A percentile compares a stretch with the other conserved stretches of the same genome.
Evolutionary conservation across 2,797 vertebrate genomes (phyloP).

Genomic region (Buphagus erythrorhynchus): DNA sequence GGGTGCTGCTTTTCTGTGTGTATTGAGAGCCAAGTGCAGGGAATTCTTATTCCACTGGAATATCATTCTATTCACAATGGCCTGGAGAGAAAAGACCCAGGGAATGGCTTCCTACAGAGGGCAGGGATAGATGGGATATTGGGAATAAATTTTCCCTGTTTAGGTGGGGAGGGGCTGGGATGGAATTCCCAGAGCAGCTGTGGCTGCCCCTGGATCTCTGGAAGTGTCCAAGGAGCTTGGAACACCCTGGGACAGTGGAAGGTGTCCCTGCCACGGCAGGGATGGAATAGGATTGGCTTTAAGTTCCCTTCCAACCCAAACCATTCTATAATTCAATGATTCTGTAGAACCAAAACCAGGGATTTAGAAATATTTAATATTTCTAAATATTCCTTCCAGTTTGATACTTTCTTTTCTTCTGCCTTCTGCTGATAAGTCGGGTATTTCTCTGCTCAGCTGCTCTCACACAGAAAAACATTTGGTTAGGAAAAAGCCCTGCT

Average conservation of each 20-base stretch:
- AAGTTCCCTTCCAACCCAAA: neutral
- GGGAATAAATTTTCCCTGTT: accelerated
- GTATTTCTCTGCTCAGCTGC: neutral
- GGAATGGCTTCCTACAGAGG: neutral
- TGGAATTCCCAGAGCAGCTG: neutral
- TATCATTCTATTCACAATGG: neutral
- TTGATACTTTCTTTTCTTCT: accelerated
- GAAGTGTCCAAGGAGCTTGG: accelerated
- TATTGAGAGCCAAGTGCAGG: neutral
- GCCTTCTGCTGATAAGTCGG: neutral
- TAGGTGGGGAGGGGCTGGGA: neutral
- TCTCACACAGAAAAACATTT: neutral
- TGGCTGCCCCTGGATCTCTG: neutral
- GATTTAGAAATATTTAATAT: neutral
- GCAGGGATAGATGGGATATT: neutral
- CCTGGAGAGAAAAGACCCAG: neutral
- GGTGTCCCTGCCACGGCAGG: neutral
- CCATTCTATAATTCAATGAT: neutral
- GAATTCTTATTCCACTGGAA: neutral
- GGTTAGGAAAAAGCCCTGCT: neutral
- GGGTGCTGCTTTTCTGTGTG: neutral
- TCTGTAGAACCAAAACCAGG: accelerated
- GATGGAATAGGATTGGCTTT: neutral
- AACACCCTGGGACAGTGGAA: accelerated
- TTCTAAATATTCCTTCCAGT: neutral